A percentile compares a stretch with the other conserved stretches of the same genome.
These are phyloP conservation scores for Apoda limacodes DNA, from an alignment of 2,888 invertebrate genomes.

Conservation along the genomic window DNA sequence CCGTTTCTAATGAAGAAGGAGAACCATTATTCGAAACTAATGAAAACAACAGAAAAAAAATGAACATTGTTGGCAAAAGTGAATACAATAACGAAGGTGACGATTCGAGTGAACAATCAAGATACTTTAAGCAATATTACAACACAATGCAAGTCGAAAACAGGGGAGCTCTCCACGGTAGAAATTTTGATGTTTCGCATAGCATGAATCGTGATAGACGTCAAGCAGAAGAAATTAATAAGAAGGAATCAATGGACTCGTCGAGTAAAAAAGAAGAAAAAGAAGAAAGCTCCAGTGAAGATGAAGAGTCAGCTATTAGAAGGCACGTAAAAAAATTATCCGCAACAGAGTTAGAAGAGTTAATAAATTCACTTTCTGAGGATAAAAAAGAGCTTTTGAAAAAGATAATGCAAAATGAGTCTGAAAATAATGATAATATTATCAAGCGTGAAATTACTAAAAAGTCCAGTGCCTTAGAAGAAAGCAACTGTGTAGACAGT, in stretches of 20 bases:
- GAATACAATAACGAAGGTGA: constrained; percentile 27
- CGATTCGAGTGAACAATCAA: constrained; percentile 25
- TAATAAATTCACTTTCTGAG: constrained; percentile 45
- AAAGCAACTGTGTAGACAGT: constrained; percentile 41
- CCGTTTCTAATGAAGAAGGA: constrained; percentile 26
- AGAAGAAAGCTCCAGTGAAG: constrained; percentile 25
- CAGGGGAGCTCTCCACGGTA: constrained; percentile 25
- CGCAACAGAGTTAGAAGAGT: constrained; percentile 44
- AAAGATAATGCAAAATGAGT: constrained; percentile 41
- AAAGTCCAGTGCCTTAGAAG: constrained; percentile 50
- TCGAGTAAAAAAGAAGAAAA: constrained; percentile 15
- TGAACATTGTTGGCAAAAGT: constrained; percentile 24
- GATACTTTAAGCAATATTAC: constrained; percentile 28
- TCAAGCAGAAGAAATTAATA: constrained; percentile 16
- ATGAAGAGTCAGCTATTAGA: constrained; percentile 49
- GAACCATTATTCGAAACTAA: constrained; percentile 29
- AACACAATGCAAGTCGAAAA: constrained; percentile 30
- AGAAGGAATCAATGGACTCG: constrained; percentile 9
- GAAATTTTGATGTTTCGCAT: constrained; percentile 25
- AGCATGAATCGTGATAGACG: constrained; percentile 38
- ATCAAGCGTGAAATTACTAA: constrained; percentile 60
- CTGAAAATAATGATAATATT: constrained; percentile 19
- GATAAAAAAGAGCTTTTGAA: constrained; percentile 49
- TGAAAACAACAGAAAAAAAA: constrained; percentile 22
- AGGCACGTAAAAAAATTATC: constrained; percentile 50